Conservation (phyloP, 2,797 vertebrate species). For the Sebastes itinus region DNA sequence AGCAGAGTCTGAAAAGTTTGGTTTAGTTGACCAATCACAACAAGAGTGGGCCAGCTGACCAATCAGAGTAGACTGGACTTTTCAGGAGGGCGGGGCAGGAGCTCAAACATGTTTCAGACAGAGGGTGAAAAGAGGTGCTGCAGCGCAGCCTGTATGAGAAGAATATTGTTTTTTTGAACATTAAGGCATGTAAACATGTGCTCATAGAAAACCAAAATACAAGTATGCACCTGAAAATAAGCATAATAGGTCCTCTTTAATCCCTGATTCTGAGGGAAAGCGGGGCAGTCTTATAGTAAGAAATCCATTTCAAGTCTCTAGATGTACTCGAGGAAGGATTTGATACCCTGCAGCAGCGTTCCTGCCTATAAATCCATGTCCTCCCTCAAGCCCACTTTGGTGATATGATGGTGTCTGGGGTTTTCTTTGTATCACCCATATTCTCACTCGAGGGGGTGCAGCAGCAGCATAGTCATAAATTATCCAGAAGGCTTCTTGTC, state of each 20-base stretch:
- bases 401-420: not conserved
- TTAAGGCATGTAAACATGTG: too few relatives aligned
- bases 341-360: not conserved
- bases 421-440: not conserved
- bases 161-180: too few relatives aligned
- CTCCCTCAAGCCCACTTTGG: not conserved
- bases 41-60: too few relatives aligned
- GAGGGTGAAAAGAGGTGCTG: too few relatives aligned
- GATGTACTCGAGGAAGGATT: slow-evolving; percentile 4
- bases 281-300: not conserved
- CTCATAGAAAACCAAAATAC: too few relatives aligned
- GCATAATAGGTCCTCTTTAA: not conserved
- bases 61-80: too few relatives aligned
- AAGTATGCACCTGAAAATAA: too few relatives aligned
- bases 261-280: not conserved
- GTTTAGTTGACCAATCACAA: too few relatives aligned
- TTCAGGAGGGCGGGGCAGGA: too few relatives aligned
- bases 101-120: too few relatives aligned
- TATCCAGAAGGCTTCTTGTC: not conserved
- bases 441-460: not conserved
- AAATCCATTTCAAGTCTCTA: slow-evolving; percentile 1
- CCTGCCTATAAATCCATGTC: not conserved
- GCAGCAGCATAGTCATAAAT: not conserved
- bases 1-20: too few relatives aligned
- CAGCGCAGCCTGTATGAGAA: too few relatives aligned